phyloP scores from a whole-genome alignment of 1,140 invertebrate genomes.

The Leptopilina boulardi region DNA sequence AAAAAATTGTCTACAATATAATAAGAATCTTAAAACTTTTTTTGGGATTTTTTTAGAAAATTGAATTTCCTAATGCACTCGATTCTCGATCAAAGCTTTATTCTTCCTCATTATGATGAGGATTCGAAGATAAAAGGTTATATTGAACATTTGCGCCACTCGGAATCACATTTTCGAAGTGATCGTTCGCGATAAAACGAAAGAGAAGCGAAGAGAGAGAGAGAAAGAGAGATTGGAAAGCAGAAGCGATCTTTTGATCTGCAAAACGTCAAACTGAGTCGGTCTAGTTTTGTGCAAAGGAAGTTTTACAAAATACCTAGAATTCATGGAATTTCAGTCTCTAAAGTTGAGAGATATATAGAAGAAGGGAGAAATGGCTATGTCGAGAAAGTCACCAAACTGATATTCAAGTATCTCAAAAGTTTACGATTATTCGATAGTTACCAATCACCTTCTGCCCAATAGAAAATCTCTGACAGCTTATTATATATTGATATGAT shows the following conservation, averaged over 20 bases:
- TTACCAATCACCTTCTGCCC: background rate
- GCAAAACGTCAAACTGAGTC: background rate
- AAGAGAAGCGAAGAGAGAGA: slow-evolving; percentile 29
- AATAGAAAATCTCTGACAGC: background rate
- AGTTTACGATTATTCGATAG: slow-evolving; percentile 1
- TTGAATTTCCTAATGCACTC: background rate
- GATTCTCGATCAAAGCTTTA: slow-evolving; percentile 14
- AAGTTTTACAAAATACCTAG: slow-evolving; percentile 21
- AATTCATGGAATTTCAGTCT: slow-evolving; percentile 21
- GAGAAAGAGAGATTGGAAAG: slow-evolving; percentile 34
- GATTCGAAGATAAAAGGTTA: slow-evolving; percentile 23
- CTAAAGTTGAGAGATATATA: background rate
- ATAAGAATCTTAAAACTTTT: background rate
- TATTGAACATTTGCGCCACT: slow-evolving; percentile 25
- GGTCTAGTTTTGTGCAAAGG: slow-evolving; percentile 11
- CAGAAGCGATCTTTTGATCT: slow-evolving; percentile 12
- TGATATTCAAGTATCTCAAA: slow-evolving; percentile 5
- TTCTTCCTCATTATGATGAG: background rate
- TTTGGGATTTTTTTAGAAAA: background rate
- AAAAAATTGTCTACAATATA: background rate
- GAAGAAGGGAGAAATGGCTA: background rate
- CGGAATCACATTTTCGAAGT: slow-evolving; percentile 19
- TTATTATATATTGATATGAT: background rate
- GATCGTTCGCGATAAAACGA: slow-evolving; percentile 24
- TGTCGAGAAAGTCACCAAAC: background rate